These are phyloP conservation scores for Periophthalmus magnuspinnatus DNA, from an alignment of 2,797 vertebrate species.

Conservation along the genomic window DNA sequence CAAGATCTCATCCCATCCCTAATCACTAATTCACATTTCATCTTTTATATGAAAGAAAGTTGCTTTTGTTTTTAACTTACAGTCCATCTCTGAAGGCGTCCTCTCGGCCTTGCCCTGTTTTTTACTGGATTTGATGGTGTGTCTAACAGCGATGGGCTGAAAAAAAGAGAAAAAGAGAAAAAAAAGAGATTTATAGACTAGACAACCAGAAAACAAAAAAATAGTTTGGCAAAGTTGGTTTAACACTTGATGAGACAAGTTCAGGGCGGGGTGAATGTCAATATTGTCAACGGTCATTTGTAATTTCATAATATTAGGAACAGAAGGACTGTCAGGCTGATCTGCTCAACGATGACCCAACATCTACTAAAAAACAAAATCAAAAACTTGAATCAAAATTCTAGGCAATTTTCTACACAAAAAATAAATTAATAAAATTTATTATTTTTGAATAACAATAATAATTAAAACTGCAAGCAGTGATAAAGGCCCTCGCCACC, in stretches of 20 bases:
- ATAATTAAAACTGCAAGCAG: too few relatives aligned
- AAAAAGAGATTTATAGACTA: conserved; percentile 11
- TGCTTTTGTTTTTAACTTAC: conserved; percentile 77
- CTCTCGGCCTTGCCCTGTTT: conserved; percentile 87
- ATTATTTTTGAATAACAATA: too few relatives aligned
- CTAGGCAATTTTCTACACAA: not conserved
- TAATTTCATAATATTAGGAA: not conserved
- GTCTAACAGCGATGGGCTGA: conserved; percentile 88
- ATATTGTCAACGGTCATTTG: not conserved
- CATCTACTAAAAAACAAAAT: too few relatives aligned
- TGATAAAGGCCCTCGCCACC: too few relatives aligned
- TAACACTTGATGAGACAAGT: conserved; percentile 3
- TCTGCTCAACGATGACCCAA: too few relatives aligned
- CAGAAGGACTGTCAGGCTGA: not conserved
- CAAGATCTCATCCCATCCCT: too few relatives aligned
- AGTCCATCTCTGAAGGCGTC: conserved; percentile 93
- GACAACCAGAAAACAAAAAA: not conserved
- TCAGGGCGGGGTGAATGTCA: not conserved
- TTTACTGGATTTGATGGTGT: conserved; percentile 95
- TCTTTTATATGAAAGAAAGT: too few relatives aligned
- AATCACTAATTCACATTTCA: too few relatives aligned
- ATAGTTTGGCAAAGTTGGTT: not conserved
- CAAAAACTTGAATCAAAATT: not conserved
- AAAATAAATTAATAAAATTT: too few relatives aligned
- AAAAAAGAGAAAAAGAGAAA: conserved; percentile 9